phyloP scores from a whole-genome alignment of 2,797 vertebrate genomes.

The Eulemur albifrons region DNA sequence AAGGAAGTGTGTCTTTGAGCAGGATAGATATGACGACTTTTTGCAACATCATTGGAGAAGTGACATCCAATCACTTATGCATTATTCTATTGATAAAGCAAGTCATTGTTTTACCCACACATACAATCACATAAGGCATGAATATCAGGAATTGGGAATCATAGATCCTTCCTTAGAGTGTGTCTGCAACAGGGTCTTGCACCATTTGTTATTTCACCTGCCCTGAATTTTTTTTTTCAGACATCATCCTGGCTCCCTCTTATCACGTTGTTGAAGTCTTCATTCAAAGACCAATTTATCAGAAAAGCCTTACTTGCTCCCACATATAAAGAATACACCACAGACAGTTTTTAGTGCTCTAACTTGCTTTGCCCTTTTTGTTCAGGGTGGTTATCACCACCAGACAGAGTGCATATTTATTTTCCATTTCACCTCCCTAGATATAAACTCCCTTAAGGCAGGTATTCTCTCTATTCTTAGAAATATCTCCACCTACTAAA shows the following conservation, averaged over 20 bases:
- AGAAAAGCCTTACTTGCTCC: not conserved
- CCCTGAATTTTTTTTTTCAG: not conserved
- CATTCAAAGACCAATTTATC: not conserved
- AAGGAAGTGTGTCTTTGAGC: not conserved
- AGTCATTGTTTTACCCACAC: not conserved
- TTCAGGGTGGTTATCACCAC: not conserved
- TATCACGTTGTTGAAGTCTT: not conserved
- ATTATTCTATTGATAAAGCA: not conserved
- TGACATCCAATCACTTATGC: not conserved
- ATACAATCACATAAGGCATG: not conserved
- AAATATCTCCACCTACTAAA: not conserved
- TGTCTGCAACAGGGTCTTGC: not conserved
- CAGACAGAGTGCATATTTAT: not conserved
- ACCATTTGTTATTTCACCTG: not conserved
- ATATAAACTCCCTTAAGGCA: not conserved
- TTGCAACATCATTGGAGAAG: not conserved
- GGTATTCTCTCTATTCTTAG: not conserved
- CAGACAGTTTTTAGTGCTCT: not conserved
- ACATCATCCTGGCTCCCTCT: not conserved
- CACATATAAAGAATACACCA: not conserved
- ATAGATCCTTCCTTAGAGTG: not conserved
- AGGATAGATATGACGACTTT: not conserved
- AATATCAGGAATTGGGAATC: not conserved
- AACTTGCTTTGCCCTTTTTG: not conserved
- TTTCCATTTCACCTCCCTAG: not conserved